Conservation (phyloP, 2,113 vertebrate genomes). For the Grammomys surdaster region DNA sequence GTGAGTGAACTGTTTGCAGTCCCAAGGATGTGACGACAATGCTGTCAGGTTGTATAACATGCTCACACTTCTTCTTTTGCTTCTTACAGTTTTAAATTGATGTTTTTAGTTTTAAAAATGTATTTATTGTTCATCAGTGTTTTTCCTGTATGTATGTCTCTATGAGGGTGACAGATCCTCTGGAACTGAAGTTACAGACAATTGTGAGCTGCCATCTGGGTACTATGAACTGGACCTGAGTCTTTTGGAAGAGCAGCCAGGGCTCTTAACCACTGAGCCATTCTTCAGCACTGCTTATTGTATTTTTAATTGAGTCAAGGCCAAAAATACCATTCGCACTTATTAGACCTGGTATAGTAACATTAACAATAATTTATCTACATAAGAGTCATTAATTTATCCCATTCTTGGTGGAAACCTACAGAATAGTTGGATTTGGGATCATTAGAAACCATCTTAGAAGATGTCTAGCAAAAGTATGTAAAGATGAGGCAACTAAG, state of each 20-base stretch:
- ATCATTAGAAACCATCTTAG: background rate
- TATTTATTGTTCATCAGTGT: too few relatives aligned
- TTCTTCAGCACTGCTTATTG: too few relatives aligned
- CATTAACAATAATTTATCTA: background rate
- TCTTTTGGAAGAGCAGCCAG: too few relatives aligned
- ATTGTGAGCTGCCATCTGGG: too few relatives aligned
- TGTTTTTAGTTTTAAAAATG: too few relatives aligned
- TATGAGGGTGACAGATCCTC: too few relatives aligned
- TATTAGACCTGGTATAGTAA: background rate
- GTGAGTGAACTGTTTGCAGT: background rate
- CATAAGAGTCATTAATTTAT: background rate
- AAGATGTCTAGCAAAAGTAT: background rate
- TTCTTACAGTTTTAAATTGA: background rate
- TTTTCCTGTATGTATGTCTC: too few relatives aligned
- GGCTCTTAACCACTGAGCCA: too few relatives aligned
- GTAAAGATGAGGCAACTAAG: background rate
- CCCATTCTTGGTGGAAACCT: background rate
- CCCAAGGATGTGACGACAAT: background rate
- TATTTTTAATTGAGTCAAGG: constrained; percentile 18
- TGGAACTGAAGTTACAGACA: too few relatives aligned
- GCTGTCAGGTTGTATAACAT: background rate
- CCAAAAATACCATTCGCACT: background rate
- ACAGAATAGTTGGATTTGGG: background rate
- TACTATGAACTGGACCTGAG: too few relatives aligned
- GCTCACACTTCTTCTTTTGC: background rate